Conservation (phyloP, 92 coral and sea anemone species). For the Isaurus tuberculatus region DNA sequence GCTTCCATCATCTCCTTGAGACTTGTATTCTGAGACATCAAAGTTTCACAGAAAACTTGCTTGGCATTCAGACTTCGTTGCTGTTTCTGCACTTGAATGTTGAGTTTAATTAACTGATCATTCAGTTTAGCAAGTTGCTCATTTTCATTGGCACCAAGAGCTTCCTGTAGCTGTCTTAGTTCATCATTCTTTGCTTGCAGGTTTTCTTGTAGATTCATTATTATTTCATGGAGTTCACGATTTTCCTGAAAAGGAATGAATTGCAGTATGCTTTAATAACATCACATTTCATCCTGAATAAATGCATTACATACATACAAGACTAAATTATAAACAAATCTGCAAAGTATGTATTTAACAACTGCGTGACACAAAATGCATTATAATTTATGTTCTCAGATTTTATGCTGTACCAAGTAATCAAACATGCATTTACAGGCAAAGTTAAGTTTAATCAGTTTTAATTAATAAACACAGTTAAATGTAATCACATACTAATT, state of each 20-base stretch:
- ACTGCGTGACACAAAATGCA: not conserved
- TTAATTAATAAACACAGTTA: no score
- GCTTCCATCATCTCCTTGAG: conserved; percentile 66
- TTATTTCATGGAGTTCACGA: conserved; percentile 85
- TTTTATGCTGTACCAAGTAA: no score
- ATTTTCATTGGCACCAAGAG: conserved; percentile 62
- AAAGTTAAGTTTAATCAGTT: no score
- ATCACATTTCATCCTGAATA: not conserved
- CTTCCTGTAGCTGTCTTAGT: conserved; percentile 64
- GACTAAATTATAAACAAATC: not conserved
- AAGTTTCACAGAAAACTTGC: conserved; percentile 85
- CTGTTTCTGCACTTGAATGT: conserved; percentile 55
- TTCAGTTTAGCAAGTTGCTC: conserved; percentile 60
- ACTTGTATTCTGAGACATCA: conserved; percentile 78
- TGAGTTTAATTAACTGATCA: conserved; percentile 68
- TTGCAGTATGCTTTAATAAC: not conserved
- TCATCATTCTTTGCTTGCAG: conserved; percentile 57
- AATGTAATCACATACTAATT: no score
- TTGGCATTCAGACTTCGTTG: conserved; percentile 81
- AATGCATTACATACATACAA: not conserved
- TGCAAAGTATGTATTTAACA: not conserved
- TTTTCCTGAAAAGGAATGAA: conserved; percentile 69
- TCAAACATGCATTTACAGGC: no score
- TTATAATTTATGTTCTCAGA: not conserved
- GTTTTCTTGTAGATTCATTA: conserved; percentile 73